Base-by-base conservation (phyloP, 1,140 invertebrate genomes). In the Euwallacea fornicatus region DNA sequence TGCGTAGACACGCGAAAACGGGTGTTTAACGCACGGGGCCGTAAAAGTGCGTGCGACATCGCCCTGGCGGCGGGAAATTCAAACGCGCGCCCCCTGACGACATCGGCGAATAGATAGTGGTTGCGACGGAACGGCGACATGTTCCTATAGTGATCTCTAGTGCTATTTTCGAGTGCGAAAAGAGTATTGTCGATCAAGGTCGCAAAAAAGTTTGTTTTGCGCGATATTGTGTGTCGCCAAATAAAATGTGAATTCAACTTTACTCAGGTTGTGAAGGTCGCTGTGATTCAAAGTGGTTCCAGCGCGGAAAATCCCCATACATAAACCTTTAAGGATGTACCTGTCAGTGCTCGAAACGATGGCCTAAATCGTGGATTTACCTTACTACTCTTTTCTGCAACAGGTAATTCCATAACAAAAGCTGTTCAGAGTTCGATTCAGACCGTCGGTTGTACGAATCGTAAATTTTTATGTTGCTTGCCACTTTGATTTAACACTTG, bases 31-130 rank as follows among this genome's bases (percentile, higher is more conserved):
- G 50, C 15, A 13, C 64, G 64, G 43, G 43, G 60, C 15, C n/a
- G 42, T 62, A n/a, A 42, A 7, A 16, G 60, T 44, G 41, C 41
- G 58, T 60, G 58, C 58, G 59, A 56, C n/a, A 56, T 56, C 54
- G 54, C 11, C 54, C n/a, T 10, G 54, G n/a, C 13, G 50, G 63
- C 63, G 42, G 61, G 61, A 65, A 54, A 65, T 65, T 65, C 63
- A 47, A 65, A 65, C 16, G 8, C 11, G 11, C 16, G 54, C 54
- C 11, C 46, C 46, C 9, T 50, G 11, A 21, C 54, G 9, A 50
- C 46, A 50, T 10, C 46, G 46, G 46, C 16, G 11, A 6, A 10
- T 59, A 41, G 56, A 10, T 10, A 10, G 56, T 13, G 8, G 42
- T 13, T 3, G 15, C 46, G 46, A 50, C 46, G 13, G 11, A 9